phyloP scores from a whole-genome alignment of 2,888 invertebrate genomes.

The Hypomecis punctinalis region DNA sequence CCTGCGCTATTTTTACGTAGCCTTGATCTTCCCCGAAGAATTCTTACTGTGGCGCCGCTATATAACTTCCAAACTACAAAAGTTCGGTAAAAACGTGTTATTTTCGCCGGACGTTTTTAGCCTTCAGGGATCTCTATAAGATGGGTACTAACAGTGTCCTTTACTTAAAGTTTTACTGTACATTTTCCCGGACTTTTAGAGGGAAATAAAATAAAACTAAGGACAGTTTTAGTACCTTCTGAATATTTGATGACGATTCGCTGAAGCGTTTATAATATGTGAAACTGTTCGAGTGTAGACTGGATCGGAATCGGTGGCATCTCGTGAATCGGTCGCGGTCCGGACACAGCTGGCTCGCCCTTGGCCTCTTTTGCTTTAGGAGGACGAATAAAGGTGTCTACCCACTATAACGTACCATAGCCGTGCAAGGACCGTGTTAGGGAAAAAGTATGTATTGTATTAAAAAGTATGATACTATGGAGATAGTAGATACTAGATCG shows the following conservation, averaged over 20 bases:
- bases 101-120: background rate
- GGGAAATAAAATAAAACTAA: conserved; percentile 6
- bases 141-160: too few relatives aligned
- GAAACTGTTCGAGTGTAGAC: conserved; percentile 5
- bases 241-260: background rate
- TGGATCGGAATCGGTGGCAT: conserved; percentile 11
- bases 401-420: too few relatives aligned
- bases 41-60: background rate
- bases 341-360: conserved; percentile 29
- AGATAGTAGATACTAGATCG: too few relatives aligned
- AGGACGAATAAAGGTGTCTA: conserved; percentile 16
- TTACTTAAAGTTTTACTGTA: too few relatives aligned
- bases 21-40: conserved; percentile 32
- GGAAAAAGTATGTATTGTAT: too few relatives aligned
- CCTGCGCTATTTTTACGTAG: conserved; percentile 29
- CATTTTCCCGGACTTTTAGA: background rate
- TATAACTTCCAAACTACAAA: conserved; percentile 8
- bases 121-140: background rate
- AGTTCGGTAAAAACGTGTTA: conserved; percentile 1
- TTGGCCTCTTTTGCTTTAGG: conserved; percentile 37
- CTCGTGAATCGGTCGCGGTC: conserved; percentile 27
- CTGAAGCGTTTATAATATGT: background rate
- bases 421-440: too few relatives aligned
- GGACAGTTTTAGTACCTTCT: background rate
- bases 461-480: too few relatives aligned